These are phyloP conservation scores for Sebastes taczanowskii DNA, from an alignment of 2,797 vertebrate species.

Conservation along the genomic window DNA sequence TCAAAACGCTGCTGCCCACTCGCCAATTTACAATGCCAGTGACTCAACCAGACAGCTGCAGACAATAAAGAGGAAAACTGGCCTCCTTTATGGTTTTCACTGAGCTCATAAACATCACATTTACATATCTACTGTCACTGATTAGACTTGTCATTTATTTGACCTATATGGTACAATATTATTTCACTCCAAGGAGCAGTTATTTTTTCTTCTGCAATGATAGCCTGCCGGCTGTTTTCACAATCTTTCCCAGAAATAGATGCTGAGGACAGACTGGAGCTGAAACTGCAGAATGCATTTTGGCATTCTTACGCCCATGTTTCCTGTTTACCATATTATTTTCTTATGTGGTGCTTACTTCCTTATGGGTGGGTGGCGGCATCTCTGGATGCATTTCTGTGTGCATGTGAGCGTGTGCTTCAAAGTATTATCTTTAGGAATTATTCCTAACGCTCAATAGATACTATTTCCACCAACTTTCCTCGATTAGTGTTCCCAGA, in stretches of 20 bases:
- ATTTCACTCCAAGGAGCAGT: conserved; percentile 18
- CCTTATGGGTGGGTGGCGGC: conserved; percentile 46
- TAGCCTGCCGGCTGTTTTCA: conserved; percentile 55
- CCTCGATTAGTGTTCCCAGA: background rate
- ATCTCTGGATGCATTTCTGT: conserved; percentile 48
- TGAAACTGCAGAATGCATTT: conserved; percentile 75
- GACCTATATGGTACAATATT: conserved; percentile 41
- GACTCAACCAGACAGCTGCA: conserved; percentile 59
- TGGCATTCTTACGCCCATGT: conserved; percentile 73
- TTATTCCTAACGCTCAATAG: background rate
- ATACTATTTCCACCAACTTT: background rate
- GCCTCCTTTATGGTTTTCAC: conserved; percentile 32
- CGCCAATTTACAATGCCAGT: conserved; percentile 49
- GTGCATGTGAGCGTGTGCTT: background rate
- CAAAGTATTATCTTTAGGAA: background rate
- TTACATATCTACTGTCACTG: conserved; percentile 48
- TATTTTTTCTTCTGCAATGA: conserved; percentile 7
- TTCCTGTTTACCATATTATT: conserved; percentile 82
- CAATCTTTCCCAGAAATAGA: conserved; percentile 75
- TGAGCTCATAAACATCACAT: conserved; percentile 50
- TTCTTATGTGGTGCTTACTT: conserved; percentile 67
- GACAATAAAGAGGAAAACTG: conserved; percentile 63
- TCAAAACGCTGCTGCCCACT: conserved; percentile 46
- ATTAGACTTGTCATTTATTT: conserved; percentile 57
- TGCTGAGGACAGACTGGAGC: conserved; percentile 65